Base-by-base conservation (phyloP, 2,113 vertebrate genomes). In the Piaya cayana region DNA sequence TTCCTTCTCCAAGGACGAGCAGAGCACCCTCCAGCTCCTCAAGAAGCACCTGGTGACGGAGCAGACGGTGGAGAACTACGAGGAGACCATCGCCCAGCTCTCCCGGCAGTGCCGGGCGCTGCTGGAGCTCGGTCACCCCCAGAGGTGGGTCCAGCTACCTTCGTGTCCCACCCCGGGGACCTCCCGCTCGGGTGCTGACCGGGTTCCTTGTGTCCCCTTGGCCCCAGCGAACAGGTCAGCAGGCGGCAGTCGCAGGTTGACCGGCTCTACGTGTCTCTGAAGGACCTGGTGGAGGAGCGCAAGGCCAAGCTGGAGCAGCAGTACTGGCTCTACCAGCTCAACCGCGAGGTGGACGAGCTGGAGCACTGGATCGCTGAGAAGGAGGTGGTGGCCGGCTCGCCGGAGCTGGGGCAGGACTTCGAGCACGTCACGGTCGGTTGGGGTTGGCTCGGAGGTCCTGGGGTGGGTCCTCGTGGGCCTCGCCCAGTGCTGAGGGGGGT, bases 301-400 rank as follows among this genome's bases (percentile, higher is more conserved):
- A 98, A 99, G 97, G 98, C 97, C 77, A 96, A 98, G 15, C 95
- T 99, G 96, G 99, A 99, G 97, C 99, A 99, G 97, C 99, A 99
- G 92, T 99, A 99, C 92, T 99, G 99, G 99, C 98, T 99, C 36
- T 99, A 98, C 97, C 99, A 99, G 98, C 98, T 99, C 50, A 99
- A 98, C 97, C 98, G 99, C 2, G 99, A 99, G 97, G 99, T 99
- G 97, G 99, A 99, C 6, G 99, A 99, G 93, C 98, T 99, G 82
- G 99, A 99, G 97, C 99, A 99, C 85, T 99, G 99, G 99, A 99
- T 99, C 2, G 99, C 99, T 0, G 98, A 99, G 97, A 98, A 98
- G 93, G 99, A 99, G 96, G 98, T 99, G 97, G 98, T 99, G 34
- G 99, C 99, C 8, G 99, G 98, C 62, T 99, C 99, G 0, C 98